Conservation (phyloP, 2,113 vertebrate genomes). For the Leiothrix lutea region DNA sequence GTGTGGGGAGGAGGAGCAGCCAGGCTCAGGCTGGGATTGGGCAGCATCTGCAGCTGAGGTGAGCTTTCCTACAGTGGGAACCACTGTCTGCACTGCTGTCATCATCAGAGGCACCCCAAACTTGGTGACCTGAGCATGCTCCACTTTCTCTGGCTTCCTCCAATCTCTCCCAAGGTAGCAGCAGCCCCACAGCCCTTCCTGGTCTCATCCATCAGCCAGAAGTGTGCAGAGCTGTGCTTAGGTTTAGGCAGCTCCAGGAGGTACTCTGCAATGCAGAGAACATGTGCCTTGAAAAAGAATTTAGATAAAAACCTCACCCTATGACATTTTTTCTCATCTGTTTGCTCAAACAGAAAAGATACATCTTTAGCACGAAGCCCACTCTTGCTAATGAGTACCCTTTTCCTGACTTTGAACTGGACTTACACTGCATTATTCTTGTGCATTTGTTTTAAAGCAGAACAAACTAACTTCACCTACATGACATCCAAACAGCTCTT, state of each 20-base stretch:
- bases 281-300: background rate
- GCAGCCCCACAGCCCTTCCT: background rate
- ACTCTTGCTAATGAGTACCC: background rate
- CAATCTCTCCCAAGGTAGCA: accelerated
- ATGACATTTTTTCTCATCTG: background rate
- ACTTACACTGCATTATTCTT: background rate
- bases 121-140: background rate
- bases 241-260: background rate
- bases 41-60: background rate
- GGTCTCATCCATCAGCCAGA: background rate
- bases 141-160: background rate
- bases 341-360: background rate
- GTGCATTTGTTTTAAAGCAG: constrained; percentile 9
- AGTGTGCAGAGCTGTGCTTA: background rate
- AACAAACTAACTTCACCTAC: constrained; percentile 53
- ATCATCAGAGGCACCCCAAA: background rate
- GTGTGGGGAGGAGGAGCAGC: background rate
- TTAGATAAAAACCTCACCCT: background rate
- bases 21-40: background rate
- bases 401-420: background rate
- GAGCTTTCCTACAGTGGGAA: background rate
- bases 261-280: background rate
- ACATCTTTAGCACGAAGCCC: background rate
- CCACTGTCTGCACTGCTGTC: background rate
- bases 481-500: constrained; percentile 41